Base-by-base conservation (phyloP, 2,888 invertebrate species). In the Lobophora halterata region DNA sequence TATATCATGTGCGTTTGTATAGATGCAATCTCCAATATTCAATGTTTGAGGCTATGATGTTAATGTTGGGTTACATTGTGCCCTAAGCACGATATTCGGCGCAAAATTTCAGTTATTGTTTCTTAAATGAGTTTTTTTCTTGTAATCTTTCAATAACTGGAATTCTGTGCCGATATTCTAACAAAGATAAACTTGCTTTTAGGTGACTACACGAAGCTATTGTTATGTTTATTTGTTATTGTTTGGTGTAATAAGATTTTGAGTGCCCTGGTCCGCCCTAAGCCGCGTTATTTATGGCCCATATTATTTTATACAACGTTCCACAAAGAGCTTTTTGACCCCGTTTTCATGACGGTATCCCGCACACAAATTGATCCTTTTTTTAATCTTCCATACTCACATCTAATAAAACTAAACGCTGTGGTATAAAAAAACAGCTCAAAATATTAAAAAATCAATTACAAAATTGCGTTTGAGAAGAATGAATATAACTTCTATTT, bases 151-250 rank as follows among this genome's bases (percentile, higher is more conserved):
- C 2, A 41, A 16, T 27, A 8, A 65, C 74, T 74, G 74, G 72
- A 77, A 77, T 63, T 65, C 75, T 80, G 69, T 69, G 69, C 70
- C 68, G 68, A 68, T 58, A 49, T 57, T 68, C 69, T 55, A 63
- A 71, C 52, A 68, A 75, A 69, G 75, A 74, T 81, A 65, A 76
- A 61, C 64, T 61, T 65, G 88, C 88, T 88, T 88, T 71, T 88
- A 88, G 87, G 88, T 78, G 66, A 82, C 68, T 66, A 86, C 86
- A 85, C 81, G 79, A 68, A 72, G 86, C 83, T 85, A 82, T 69
- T 76, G 64, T 82, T 79, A 70, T 79, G 67, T 81, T 76, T 52
- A 58, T 74, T 81, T 75, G 50, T 72, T 71, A 76, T 75, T 67
- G 58, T 75, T 81, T 77, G 61, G 65, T 79, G 74, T 76, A 66